Conservation (phyloP, 64 coral and sea anemone genomes). For the Acropora tenuis region DNA sequence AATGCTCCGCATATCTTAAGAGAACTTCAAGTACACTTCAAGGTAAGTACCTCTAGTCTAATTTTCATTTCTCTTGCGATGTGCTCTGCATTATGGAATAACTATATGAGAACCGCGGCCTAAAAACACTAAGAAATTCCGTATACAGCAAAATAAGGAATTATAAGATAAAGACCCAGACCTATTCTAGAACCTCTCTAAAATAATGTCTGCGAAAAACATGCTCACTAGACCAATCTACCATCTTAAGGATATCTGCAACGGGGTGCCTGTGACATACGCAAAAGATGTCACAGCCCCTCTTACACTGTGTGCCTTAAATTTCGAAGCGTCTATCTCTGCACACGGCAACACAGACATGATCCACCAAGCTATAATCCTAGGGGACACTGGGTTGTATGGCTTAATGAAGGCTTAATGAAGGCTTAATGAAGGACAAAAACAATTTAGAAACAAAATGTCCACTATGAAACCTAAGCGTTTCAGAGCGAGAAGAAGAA, state of each 20-base stretch:
- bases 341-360: neutral
- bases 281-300: neutral
- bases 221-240: neutral
- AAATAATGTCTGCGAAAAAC: neutral
- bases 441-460: neutral
- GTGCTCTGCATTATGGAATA: too few species aligned
- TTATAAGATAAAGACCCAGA: too few species aligned
- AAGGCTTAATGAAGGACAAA: conserved; percentile 3
- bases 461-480: neutral
- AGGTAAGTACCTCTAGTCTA: too few species aligned
- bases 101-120: too few species aligned
- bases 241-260: neutral
- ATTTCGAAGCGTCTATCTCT: neutral
- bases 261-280: neutral
- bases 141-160: too few species aligned
- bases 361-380: neutral
- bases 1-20: too few species aligned
- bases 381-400: neutral
- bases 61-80: too few species aligned
- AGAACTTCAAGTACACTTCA: too few species aligned
- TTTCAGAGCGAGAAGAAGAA: too few species aligned
- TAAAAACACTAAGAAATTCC: too few species aligned
- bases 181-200: too few species aligned
- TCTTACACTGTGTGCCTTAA: conserved; percentile 8
- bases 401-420: neutral